Base-by-base conservation (phyloP, 2,888 invertebrate species). In the Meganola albula region DNA sequence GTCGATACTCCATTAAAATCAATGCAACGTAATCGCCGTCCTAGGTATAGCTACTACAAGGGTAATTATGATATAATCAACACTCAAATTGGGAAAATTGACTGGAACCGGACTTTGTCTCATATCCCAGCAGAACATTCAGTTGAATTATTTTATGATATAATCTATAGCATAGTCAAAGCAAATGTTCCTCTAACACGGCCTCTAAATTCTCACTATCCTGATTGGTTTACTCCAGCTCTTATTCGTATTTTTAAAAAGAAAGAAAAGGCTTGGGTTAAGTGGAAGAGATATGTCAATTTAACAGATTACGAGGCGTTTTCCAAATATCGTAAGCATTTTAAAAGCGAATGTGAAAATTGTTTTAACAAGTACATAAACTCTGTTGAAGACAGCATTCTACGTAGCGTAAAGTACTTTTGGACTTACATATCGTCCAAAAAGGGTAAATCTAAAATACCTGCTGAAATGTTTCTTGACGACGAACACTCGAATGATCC, bases 361-460 rank as follows among this genome's bases (percentile, higher is more conserved):
- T 25, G 25, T 25, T 25, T 13, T n/a, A 6, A n/a, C 5, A 25
- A n/a, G 4, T 25, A 25, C 9, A 25, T 25, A 13, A n/a, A 12
- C 5, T 25, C 25, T 12, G 25, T 25, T 1, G 25, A 25, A 8
- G n/a, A 25, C 13, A 25, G n/a, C 13, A 25, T 25, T 25, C 25
- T 9, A 7, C 9, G 8, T 12, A n/a, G n/a, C 13, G 12, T 25
- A 3, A 25, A 25, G n/a, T 9, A 25, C 13, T 25, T 25, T 25
- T 25, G 12, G 12, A 13, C 12, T 4, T 25, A 25, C 4, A 13
- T 25, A 12, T 25, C 25, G 8, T 13, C 12, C 4, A 12, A 4
- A n/a, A 6, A 25, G n/a, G 13, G 25, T 4, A 25, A 25, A 25
- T 6, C 25, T 25, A 25, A 13, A 2, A 13, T 13, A 7, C 25